A percentile compares a stretch with the other conserved stretches of the same genome.
phyloP scores from a whole-genome alignment of 2,888 invertebrate species.

The Zootermopsis nevadensis region DNA sequence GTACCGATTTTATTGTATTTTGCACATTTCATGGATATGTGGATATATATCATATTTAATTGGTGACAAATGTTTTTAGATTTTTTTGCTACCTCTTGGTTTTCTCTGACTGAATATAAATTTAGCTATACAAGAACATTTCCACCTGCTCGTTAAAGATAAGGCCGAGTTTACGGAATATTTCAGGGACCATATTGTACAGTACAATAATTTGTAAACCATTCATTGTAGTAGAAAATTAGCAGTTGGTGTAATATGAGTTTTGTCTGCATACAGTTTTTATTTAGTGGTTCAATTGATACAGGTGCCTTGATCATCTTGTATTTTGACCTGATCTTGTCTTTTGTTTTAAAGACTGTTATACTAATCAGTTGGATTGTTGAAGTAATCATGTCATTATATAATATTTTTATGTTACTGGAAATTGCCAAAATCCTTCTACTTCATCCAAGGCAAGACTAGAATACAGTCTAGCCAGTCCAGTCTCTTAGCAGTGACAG shows the following conservation, averaged over 20 bases:
- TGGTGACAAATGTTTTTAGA: too few species aligned
- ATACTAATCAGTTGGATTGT: neutral
- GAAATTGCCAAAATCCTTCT: too few species aligned
- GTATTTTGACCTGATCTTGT: neutral
- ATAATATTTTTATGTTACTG: neutral
- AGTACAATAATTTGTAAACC: slow-evolving; percentile 7
- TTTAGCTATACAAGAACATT: neutral
- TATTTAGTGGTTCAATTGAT: neutral
- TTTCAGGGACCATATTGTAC: slow-evolving; percentile 3
- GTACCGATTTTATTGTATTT: too few species aligned
- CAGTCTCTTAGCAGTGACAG: too few species aligned
- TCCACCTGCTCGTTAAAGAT: neutral
- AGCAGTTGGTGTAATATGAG: neutral
- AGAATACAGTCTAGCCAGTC: too few species aligned
- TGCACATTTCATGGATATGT: too few species aligned
- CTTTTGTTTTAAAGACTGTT: neutral
- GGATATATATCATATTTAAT: too few species aligned
- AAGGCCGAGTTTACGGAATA: neutral
- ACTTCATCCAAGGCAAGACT: too few species aligned
- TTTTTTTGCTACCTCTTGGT: too few species aligned
- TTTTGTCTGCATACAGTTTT: neutral
- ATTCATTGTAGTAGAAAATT: neutral
- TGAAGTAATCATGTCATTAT: neutral
- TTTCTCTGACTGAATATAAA: neutral
- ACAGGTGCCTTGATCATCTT: neutral